These are phyloP conservation scores for Nudaria mundana DNA, from an alignment of 2,888 invertebrate species.

Conservation along the genomic window DNA sequence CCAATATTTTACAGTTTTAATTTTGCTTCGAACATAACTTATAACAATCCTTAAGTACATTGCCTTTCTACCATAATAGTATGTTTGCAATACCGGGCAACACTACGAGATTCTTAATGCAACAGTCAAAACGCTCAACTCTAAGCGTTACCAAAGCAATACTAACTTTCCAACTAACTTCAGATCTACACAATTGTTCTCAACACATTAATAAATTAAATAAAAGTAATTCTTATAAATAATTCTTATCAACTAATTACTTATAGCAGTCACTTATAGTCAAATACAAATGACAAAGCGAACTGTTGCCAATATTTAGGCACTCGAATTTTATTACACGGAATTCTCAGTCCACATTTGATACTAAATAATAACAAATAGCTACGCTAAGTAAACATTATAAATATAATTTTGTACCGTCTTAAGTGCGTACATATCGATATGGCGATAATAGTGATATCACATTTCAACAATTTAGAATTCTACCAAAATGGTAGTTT, in stretches of 20 bases:
- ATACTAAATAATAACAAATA: constrained; percentile 24
- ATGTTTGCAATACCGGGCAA: constrained; percentile 28
- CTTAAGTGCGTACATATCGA: constrained; percentile 44
- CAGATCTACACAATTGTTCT: constrained; percentile 30
- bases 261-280: not conserved
- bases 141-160: constrained; percentile 17
- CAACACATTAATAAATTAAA: constrained; percentile 35
- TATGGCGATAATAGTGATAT: constrained; percentile 50
- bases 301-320: not conserved
- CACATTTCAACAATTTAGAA: constrained; percentile 40
- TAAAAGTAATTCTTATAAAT: constrained; percentile 24
- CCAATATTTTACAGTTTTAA: constrained; percentile 17
- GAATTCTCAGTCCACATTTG: constrained; percentile 15
- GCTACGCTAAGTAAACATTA: constrained; percentile 29
- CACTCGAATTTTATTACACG: not conserved
- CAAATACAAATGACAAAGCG: constrained; percentile 4
- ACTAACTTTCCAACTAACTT: constrained; percentile 24
- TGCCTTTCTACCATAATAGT: constrained; percentile 36
- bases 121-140: constrained; percentile 20
- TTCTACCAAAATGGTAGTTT: constrained; percentile 44
- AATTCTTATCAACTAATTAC: constrained; percentile 6
- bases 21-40: constrained; percentile 35
- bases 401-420: constrained; percentile 66
- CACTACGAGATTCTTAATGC: constrained; percentile 30
- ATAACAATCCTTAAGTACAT: constrained; percentile 53